phyloP scores from a whole-genome alignment of 2,113 vertebrate genomes.

The rat (Rattus norvegicus) region GRCr8 NC_086028.1:11025001-11025500 shows the following conservation, averaged over 20 bases:
- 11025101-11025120: background rate
- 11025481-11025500: conserved; percentile 89
- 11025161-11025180: conserved; percentile 12
- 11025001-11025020: conserved; percentile 16
- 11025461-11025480: conserved; percentile 92
- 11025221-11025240: conserved; percentile 52
- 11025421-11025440: conserved; percentile 89
- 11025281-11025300: conserved; percentile 89
- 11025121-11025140: background rate
- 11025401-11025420: conserved; percentile 90
- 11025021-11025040: conserved; percentile 29
- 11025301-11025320: conserved; percentile 88
- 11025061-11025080: conserved; percentile 12
- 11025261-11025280: conserved; percentile 89
- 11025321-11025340: conserved; percentile 87
- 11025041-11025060: conserved; percentile 21
- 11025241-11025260: conserved; percentile 84
- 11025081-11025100: background rate
- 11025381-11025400: conserved; percentile 86
- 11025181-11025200: background rate
- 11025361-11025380: conserved; percentile 85
- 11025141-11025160: background rate
- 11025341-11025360: conserved; percentile 74
- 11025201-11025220: conserved; percentile 47
- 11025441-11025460: conserved; percentile 91